Evolutionary conservation across 2,797 vertebrate species (phyloP), one percentile per base, ranked within the genome.

Genomic region (Allobates femoralis): DNA sequence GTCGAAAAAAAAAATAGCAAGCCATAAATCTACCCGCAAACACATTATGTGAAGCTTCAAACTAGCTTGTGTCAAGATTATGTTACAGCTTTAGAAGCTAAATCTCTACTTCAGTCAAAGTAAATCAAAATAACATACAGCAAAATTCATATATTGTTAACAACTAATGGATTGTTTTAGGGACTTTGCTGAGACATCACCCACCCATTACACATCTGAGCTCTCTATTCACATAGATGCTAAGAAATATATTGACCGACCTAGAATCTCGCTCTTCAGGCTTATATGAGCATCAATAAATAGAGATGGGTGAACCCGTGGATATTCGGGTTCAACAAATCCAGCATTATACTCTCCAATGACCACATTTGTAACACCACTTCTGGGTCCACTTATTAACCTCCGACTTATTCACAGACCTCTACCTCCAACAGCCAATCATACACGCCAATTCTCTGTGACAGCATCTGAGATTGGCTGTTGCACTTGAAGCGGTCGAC

Each of bases 21-120:
- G 51, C 56, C 69, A 53, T 32, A 88, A 88, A 69, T 80, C 77
- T 56, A 28, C 56, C n/a, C 30, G 5, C 41, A 73, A 81, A 73
- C 69, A 80, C 32, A 51, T 75, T 81, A 83, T 60, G 34, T 62
- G 14, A 19, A 8, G 34, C 15, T 74, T 11, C 69, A 75, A 41
- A 26, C 77, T 79, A 41, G 55, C 60, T 62, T 62, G 77, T 79
- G 76, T 78, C 76, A 60, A 60, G 55, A 34, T 58, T 58, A 37
- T 78, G 16, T 78, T 41, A 41, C 14, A 14, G 32, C 30, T 58
- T 60, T 32, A 26, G 32, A 41, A 60, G 76, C 21, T 3, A 14
- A n/a, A 62, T 55, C 21, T 79, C 21, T n/a, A 18, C 21, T 60
- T 79, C 3, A 5, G 30, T 6, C 23, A 46, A 46, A 83, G 32